Conservation (phyloP, 2,113 vertebrate genomes). For the Lates calcarifer region DNA sequence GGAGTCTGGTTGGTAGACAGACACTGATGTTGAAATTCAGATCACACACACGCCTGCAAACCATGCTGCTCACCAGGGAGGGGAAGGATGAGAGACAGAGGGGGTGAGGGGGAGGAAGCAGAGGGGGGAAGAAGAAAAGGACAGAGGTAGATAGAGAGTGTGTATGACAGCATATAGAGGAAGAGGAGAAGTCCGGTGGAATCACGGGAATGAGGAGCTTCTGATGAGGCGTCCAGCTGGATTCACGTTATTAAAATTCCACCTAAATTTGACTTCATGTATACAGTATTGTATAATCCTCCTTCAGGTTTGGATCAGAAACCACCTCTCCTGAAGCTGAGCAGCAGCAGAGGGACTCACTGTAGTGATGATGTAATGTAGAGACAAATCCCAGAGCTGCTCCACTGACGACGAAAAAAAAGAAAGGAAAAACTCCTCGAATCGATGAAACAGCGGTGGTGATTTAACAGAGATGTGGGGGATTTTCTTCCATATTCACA, state of each 20-base stretch:
- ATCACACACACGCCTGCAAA: slow-evolving; percentile 72
- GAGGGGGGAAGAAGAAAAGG: slow-evolving; percentile 7
- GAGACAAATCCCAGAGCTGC: background rate
- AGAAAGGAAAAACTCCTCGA: background rate
- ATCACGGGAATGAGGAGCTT: background rate
- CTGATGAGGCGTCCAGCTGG: background rate
- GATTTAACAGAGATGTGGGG: background rate
- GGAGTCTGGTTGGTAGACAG: slow-evolving; percentile 61
- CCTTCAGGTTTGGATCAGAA: background rate
- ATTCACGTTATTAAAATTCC: background rate
- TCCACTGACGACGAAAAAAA: background rate
- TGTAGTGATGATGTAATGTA: background rate
- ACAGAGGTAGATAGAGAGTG: slow-evolving; percentile 23
- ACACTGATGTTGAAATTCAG: slow-evolving; percentile 78
- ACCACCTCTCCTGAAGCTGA: background rate
- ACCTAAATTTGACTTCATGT: background rate
- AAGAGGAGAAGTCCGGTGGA: background rate
- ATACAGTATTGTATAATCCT: background rate
- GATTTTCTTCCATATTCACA: no score
- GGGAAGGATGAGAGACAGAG: slow-evolving; percentile 36
- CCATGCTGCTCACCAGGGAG: slow-evolving; percentile 46
- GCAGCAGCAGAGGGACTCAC: background rate
- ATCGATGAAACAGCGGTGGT: background rate
- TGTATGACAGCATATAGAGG: background rate
- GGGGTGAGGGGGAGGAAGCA: slow-evolving; percentile 2